These are phyloP conservation scores for Aplidium turbinatum DNA, from an alignment of 23 tunicate species.

Conservation along the genomic window DNA sequence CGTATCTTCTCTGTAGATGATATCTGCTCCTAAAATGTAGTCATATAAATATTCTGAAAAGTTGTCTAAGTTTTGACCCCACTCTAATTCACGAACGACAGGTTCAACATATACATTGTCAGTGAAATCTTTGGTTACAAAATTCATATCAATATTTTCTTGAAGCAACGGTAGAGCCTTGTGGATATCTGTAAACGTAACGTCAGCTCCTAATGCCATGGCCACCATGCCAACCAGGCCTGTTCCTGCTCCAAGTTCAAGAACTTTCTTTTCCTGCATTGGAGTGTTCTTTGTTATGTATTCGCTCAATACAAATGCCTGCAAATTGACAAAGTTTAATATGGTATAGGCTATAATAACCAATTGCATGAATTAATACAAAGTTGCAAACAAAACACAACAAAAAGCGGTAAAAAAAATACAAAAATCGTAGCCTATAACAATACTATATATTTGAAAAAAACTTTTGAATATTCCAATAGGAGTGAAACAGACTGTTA, in stretches of 20 bases:
- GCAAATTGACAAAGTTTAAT: slow-evolving; percentile 7
- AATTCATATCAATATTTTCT: slow-evolving; percentile 63
- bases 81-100: slow-evolving; percentile 47
- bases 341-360: not conserved
- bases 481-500: too few relatives aligned
- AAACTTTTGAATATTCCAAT: too few relatives aligned
- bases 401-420: too few relatives aligned
- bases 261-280: slow-evolving; percentile 30
- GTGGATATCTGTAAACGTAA: slow-evolving; percentile 63
- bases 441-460: too few relatives aligned
- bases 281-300: slow-evolving; percentile 22
- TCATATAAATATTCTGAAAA: slow-evolving; percentile 29
- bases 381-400: too few relatives aligned
- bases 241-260: slow-evolving; percentile 97
- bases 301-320: slow-evolving; percentile 59
- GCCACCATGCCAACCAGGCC: slow-evolving; percentile 84
- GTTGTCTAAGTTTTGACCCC: slow-evolving; percentile 55
- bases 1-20: slow-evolving; percentile 68
- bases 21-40: slow-evolving; percentile 80
- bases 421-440: too few relatives aligned
- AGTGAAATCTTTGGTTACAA: not conserved
- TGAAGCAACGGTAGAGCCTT: slow-evolving; percentile 69
- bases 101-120: not conserved
- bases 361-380: too few relatives aligned
- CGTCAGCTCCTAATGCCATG: slow-evolving; percentile 68